Evolutionary conservation across 2,888 invertebrate genomes (phyloP).

Genomic region (Drosophila anomelani): DNA sequence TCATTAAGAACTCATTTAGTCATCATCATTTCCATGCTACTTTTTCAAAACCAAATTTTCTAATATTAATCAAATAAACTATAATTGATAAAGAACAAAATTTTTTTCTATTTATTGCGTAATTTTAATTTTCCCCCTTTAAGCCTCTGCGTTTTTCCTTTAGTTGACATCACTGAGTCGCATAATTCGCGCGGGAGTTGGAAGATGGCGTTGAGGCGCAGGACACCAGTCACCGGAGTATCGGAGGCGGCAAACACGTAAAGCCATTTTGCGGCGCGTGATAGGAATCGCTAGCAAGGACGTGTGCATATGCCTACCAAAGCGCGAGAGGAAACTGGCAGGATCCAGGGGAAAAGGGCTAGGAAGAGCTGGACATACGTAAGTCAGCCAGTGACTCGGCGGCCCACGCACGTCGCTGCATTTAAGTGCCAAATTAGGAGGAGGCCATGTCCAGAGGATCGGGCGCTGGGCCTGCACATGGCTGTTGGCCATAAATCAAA

Average conservation of each 20-base stretch:
- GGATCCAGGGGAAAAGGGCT: background rate
- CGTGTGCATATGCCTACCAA: constrained; percentile 75
- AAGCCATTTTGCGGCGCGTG: constrained; percentile 77
- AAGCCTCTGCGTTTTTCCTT: background rate
- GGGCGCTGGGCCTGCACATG: constrained; percentile 47
- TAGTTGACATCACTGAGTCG: constrained; percentile 21
- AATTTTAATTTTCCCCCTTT: background rate
- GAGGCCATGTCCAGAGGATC: constrained; percentile 28
- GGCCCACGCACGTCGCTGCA: constrained; percentile 77
- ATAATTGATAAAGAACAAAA: background rate
- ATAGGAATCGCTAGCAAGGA: constrained; percentile 63
- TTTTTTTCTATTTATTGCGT: background rate
- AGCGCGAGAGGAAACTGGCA: constrained; percentile 22
- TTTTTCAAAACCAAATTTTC: background rate
- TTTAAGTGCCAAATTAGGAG: constrained; percentile 79
- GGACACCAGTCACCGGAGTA: constrained; percentile 32
- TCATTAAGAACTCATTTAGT: background rate
- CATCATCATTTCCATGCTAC: background rate
- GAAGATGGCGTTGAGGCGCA: constrained; percentile 13
- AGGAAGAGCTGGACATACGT: constrained; percentile 28
- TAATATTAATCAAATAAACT: background rate
- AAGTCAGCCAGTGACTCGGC: constrained; percentile 45
- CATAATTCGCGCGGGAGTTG: constrained; percentile 57
- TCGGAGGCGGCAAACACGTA: constrained; percentile 74
- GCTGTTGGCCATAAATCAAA: constrained; percentile 62